Base-by-base conservation (phyloP, 2,797 vertebrate species). In the Melopsittacus undulatus region DNA sequence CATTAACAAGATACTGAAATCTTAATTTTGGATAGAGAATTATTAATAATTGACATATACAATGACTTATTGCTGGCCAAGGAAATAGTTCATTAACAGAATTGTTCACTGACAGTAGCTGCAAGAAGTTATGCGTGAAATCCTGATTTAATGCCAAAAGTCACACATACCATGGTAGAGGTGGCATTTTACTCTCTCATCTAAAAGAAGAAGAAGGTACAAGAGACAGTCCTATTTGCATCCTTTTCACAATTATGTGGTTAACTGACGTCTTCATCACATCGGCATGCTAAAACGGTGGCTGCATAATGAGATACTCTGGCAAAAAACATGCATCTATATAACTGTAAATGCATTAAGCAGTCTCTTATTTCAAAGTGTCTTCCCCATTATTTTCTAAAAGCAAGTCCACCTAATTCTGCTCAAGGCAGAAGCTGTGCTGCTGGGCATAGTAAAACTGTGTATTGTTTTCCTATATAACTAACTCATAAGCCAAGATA, bases 281-380 rank as follows among this genome's bases (percentile, higher is more conserved):
- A 46, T 17, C 5, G 38, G 81, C 66, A 85, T 0, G 24, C 49
- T 63, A 46, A 83, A 95, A 88, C 3, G 17, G 66, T 83, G 76
- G 57, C 68, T 64, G 73, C 38, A 10, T 62, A 92, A 76, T 49
- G 46, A 94, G 87, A 54, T 80, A 73, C 24, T 87, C 83, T 77
- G 80, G 91, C 56, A 92, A 94, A 94, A 94, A 95, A 46, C 49
- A 80, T 4, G 4, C 68, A 30, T 89, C 92, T 83, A 83, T 94
- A 4, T 63, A 63, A 85, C 73, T 94, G 54, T 38, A 72, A 59
- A 62, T 46, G 26, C 29, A 36, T 48, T 40, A 87, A 79, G 72
- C 84, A 34, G 7, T 94, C 84, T 63, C 64, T 70, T 82, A 77
- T 83, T 93, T 93, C 72, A 92, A 86, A 92, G 81, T 45, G 36